These are phyloP conservation scores for Galaxias olidus DNA, from an alignment of 2,797 vertebrate species.

Conservation along the genomic window DNA sequence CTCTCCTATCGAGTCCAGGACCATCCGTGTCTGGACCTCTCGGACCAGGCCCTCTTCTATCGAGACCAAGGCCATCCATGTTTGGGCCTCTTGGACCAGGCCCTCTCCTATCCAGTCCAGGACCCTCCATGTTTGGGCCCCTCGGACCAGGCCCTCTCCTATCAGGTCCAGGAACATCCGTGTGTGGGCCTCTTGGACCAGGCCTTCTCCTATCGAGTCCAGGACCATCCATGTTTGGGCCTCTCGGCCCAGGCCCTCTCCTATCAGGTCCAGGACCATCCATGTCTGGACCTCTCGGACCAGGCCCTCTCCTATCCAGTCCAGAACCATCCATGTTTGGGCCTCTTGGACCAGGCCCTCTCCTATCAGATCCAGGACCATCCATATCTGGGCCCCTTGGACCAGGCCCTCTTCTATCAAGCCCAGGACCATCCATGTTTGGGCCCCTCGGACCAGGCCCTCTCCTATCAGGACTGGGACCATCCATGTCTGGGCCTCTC, in stretches of 20 bases:
- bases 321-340: not conserved
- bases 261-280: slow-evolving; percentile 24
- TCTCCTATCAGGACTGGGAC: slow-evolving; percentile 18
- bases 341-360: slow-evolving; percentile 32
- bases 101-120: slow-evolving; percentile 32
- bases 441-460: not conserved
- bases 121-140: slow-evolving; percentile 1
- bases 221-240: slow-evolving; percentile 24
- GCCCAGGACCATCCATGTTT: slow-evolving; percentile 20
- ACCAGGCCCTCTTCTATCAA: not conserved
- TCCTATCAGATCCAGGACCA: slow-evolving; percentile 25
- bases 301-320: not conserved
- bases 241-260: slow-evolving; percentile 24
- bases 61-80: not conserved
- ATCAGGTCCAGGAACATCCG: not conserved
- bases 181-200: too few species aligned
- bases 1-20: slow-evolving; percentile 31
- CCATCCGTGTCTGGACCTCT: slow-evolving; percentile 14
- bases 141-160: not conserved
- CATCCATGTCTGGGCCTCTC: slow-evolving; percentile 21
- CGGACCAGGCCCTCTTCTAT: not conserved
- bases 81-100: slow-evolving; percentile 27
- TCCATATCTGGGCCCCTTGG: slow-evolving; percentile 1
- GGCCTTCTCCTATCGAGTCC: not conserved
- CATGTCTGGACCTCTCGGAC: slow-evolving; percentile 13